Evolutionary conservation across 2,113 vertebrate genomes (phyloP).

Genomic region (Genyomyrus donnyi): DNA sequence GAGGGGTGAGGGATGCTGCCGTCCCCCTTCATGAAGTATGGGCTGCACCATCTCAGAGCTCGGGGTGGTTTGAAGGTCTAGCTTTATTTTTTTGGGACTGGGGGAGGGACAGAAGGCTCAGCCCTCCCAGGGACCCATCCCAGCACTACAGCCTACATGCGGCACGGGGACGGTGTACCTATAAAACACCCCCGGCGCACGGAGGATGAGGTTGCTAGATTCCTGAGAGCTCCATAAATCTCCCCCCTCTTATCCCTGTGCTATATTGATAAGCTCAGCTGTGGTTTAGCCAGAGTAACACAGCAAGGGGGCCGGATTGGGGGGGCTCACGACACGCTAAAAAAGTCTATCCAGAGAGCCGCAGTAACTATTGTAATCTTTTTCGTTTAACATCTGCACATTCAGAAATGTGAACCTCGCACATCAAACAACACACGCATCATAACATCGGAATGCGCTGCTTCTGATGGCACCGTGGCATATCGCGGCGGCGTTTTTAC

Average conservation of each 20-base stretch:
- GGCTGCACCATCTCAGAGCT: neutral
- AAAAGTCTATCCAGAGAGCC: neutral
- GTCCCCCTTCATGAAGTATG: neutral
- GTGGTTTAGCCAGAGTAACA: constrained; percentile 15
- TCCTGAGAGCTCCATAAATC: constrained; percentile 40
- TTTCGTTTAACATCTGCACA: neutral
- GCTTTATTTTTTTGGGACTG: neutral
- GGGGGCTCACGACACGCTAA: neutral
- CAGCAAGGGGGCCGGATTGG: neutral
- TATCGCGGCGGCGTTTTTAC: neutral
- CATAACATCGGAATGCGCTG: neutral
- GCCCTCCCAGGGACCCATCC: neutral
- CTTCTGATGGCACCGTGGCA: neutral
- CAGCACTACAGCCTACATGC: constrained; percentile 16
- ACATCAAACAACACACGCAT: neutral
- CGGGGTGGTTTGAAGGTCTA: neutral
- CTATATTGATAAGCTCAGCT: constrained; percentile 43
- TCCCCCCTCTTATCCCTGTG: constrained; percentile 36
- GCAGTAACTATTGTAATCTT: neutral
- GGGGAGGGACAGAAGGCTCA: neutral
- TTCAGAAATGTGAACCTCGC: neutral
- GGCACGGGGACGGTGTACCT: constrained; percentile 19
- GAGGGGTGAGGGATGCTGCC: neutral
- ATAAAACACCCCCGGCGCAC: constrained; percentile 29
- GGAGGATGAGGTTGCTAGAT: constrained; percentile 17